Evolutionary conservation across 2,797 vertebrate species (phyloP).

Genomic region (Coilia nasus): DNA sequence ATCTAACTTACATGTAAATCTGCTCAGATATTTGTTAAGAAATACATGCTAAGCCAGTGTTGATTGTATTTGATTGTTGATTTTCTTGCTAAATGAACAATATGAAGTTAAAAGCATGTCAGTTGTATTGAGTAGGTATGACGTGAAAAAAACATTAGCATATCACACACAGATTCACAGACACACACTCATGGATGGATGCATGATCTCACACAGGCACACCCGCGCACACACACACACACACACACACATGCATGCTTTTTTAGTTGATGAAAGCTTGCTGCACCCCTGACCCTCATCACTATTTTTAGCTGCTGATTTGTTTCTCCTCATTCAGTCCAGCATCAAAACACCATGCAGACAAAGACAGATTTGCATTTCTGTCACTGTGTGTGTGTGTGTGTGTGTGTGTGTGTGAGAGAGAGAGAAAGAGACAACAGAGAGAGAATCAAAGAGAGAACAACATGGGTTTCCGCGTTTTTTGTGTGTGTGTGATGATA

Average conservation of each 20-base stretch:
- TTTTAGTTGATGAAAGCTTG: slow-evolving; percentile 76
- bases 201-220: background rate
- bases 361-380: slow-evolving; percentile 31
- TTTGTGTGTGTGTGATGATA: slow-evolving; percentile 38
- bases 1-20: too few relatives aligned
- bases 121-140: too few relatives aligned
- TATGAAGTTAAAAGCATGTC: too few relatives aligned
- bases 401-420: slow-evolving; percentile 26
- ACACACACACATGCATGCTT: background rate
- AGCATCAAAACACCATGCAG: slow-evolving; percentile 66
- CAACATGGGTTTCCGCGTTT: background rate
- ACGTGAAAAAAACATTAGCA: too few relatives aligned
- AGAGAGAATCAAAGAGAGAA: too few relatives aligned
- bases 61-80: too few relatives aligned
- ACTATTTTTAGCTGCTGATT: slow-evolving; percentile 72
- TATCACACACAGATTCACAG: background rate
- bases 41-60: too few relatives aligned
- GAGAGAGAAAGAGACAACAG: slow-evolving; percentile 47
- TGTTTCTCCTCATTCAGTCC: slow-evolving; percentile 62
- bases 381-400: background rate
- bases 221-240: background rate
- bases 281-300: slow-evolving; percentile 63
- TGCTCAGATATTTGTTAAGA: too few relatives aligned
- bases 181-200: too few relatives aligned
- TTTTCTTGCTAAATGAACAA: too few relatives aligned